phyloP scores from a whole-genome alignment of 2,797 vertebrate species.

The Knipowitschia caucasica region DNA sequence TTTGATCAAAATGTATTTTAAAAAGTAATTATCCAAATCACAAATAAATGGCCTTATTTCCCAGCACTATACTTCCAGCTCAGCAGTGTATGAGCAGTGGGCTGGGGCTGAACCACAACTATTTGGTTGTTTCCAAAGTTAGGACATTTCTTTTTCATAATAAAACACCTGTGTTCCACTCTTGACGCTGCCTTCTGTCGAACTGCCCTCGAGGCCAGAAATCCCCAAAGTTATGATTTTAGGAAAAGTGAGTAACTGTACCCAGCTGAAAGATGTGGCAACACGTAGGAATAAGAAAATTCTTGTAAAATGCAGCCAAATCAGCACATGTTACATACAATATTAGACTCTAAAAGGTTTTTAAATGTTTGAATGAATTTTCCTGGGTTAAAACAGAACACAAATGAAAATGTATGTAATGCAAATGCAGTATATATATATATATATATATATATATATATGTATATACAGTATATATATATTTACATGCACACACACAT shows the following conservation, averaged over 20 bases:
- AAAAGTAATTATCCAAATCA: no score
- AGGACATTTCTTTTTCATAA: constrained; percentile 19
- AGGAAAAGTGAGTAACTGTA: constrained; percentile 6
- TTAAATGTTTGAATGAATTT: not conserved
- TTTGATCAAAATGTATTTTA: no score
- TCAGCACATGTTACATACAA: not conserved
- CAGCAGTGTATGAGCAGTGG: no score
- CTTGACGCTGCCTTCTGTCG: not conserved
- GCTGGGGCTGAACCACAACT: constrained; percentile 16
- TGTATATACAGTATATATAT: no score
- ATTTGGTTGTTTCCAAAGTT: constrained; percentile 28
- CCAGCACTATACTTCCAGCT: not conserved
- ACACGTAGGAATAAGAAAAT: not conserved
- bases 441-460: no score
- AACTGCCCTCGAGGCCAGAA: constrained; percentile 1
- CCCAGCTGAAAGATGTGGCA: not conserved
- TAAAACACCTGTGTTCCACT: constrained; percentile 19
- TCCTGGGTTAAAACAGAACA: not conserved
- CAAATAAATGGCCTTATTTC: no score
- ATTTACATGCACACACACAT: no score
- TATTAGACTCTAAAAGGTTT: not conserved
- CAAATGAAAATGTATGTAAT: not conserved
- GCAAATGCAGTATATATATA: no score
- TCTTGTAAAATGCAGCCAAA: not conserved
- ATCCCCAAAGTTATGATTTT: constrained; percentile 3